phyloP scores from a whole-genome alignment of 2,888 invertebrate species.

The Antheraea yamamai region DNA sequence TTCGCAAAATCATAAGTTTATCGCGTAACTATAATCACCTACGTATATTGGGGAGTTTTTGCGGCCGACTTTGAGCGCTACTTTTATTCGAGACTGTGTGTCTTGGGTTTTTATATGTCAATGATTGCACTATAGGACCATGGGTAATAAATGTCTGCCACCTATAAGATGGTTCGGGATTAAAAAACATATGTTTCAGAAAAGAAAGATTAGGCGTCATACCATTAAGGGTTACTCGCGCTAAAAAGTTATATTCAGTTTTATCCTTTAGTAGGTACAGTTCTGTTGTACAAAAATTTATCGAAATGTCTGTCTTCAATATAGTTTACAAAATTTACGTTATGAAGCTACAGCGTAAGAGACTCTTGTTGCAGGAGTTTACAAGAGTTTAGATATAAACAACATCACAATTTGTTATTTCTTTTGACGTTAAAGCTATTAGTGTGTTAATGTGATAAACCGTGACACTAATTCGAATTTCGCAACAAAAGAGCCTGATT shows the following conservation, averaged over 20 bases:
- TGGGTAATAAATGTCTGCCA: slow-evolving; percentile 2
- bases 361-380: not conserved
- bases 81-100: no score
- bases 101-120: not conserved
- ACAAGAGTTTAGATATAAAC: not conserved
- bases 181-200: not conserved
- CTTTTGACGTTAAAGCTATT: not conserved
- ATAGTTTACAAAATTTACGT: no score
- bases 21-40: no score
- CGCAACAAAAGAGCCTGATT: no score
- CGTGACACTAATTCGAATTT: not conserved
- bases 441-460: not conserved
- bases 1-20: no score
- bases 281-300: no score
- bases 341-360: no score
- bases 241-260: no score
- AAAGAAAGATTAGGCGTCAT: not conserved
- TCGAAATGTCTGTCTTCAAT: no score
- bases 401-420: not conserved
- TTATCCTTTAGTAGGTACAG: no score
- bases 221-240: not conserved
- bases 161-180: not conserved
- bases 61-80: no score
- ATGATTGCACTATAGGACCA: slow-evolving; percentile 11
- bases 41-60: no score